Evolutionary conservation across 2,113 vertebrate species (phyloP), one percentile per base, ranked within the genome.

Genomic region (Galemys pyrenaicus): DNA sequence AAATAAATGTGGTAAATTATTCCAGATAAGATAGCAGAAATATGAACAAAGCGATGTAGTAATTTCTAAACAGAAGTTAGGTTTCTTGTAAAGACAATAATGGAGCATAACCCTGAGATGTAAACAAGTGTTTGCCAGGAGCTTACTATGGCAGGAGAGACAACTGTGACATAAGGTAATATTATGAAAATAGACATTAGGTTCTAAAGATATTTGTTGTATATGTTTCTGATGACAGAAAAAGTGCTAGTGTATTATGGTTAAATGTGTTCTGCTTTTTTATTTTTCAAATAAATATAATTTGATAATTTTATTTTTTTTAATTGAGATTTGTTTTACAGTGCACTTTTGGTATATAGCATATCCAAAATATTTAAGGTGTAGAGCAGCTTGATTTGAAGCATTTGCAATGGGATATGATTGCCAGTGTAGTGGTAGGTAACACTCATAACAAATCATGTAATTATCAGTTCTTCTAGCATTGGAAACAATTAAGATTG

Each of bases 261-360:
- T 26, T 91, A 77, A 74, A 56, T n/a, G 82, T 84, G 3, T 3
- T 64, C 2, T 44, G 30, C 35, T 58, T 83, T 92, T 92, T 37
- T 26, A 71, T 54, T 84, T 80, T 96, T 93, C 37, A 85, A 68
- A 64, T 70, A 65, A 85, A 28, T 44, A 44, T 86, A 41, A 65
- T 28, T 15, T 51, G 13, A 49, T 60, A n/a, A 87, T 54, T 11
- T 74, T 35, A 74, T n/a, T 75, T 89, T 62, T 75, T 89, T 30
- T 30, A 8, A 62, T 62, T 30, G 60, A 62, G 24, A 30, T 62
- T 28, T 62, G 11, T 60, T 60, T 60, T 22, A 60, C 51, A 16
- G 10, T 56, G 20, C 22, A 20, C 9, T 56, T 56, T 56, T 56
- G 54, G 54, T 56, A 10, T 60, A 9, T 30, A 62, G 17, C 26